These are phyloP conservation scores for Arvicanthis niloticus DNA, from an alignment of 2,113 vertebrate species.

Conservation along the genomic window DNA sequence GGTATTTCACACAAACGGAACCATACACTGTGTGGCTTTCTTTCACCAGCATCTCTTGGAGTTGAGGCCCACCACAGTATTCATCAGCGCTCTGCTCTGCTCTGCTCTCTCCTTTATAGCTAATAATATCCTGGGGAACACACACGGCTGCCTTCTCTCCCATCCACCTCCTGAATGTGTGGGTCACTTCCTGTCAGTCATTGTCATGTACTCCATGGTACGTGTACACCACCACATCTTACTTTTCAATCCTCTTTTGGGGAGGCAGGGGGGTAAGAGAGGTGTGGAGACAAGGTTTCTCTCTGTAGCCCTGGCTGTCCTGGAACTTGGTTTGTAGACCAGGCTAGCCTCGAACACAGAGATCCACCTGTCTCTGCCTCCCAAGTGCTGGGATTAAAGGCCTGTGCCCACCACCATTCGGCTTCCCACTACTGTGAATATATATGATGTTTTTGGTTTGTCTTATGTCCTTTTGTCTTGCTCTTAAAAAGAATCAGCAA, in stretches of 20 bases:
- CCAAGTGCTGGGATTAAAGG: not conserved
- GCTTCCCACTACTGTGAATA: not conserved
- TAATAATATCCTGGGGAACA: not conserved
- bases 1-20: not conserved
- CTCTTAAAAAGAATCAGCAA: not conserved
- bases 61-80: not conserved
- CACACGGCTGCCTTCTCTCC: not conserved
- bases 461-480: not conserved
- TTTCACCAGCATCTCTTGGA: not conserved
- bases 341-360: not conserved
- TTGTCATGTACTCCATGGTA: not conserved
- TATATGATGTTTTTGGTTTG: not conserved
- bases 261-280: rapidly evolving
- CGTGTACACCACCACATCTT: too few species aligned
- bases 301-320: not conserved
- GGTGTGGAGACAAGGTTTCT: not conserved
- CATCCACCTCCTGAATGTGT: not conserved
- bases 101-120: not conserved
- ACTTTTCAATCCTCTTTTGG: not conserved
- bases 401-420: not conserved
- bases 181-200: not conserved
- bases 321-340: not conserved
- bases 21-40: not conserved
- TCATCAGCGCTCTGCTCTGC: not conserved
- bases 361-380: not conserved